A percentile compares a stretch with the other conserved stretches of the same genome.
Conservation (phyloP, 2,113 vertebrate genomes). For the Sialia sialis region DNA sequence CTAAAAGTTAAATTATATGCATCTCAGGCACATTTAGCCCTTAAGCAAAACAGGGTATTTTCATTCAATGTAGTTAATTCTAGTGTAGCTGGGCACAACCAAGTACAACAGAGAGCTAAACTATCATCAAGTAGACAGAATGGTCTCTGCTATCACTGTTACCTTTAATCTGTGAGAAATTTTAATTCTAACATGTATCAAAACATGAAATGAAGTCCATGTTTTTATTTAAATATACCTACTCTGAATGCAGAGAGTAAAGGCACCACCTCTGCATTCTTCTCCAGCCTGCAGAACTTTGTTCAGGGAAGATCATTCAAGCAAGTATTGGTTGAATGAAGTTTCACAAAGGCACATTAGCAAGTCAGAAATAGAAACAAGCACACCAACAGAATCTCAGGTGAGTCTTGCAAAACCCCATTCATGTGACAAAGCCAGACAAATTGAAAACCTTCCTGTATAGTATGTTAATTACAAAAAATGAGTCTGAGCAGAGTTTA, state of each 20-base stretch:
- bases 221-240: background rate
- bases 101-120: background rate
- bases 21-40: conserved; percentile 73
- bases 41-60: background rate
- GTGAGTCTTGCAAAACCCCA: background rate
- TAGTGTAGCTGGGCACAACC: background rate
- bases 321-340: background rate
- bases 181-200: background rate
- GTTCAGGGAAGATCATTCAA: background rate
- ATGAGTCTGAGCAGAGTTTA: background rate
- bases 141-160: background rate
- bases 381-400: background rate
- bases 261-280: background rate
- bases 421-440: background rate
- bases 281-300: background rate
- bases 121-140: background rate
- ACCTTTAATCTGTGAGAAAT: background rate
- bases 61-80: background rate
- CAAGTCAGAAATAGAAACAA: background rate
- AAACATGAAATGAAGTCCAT: background rate
- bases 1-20: conserved; percentile 74
- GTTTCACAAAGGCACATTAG: background rate
- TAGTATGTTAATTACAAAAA: background rate
- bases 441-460: background rate
- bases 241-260: background rate